Percentiles rank a stretch among this genome's conserved stretches.
These are phyloP conservation scores for Strix uralensis DNA, from an alignment of 2,113 vertebrate genomes.

Conservation along the genomic window DNA sequence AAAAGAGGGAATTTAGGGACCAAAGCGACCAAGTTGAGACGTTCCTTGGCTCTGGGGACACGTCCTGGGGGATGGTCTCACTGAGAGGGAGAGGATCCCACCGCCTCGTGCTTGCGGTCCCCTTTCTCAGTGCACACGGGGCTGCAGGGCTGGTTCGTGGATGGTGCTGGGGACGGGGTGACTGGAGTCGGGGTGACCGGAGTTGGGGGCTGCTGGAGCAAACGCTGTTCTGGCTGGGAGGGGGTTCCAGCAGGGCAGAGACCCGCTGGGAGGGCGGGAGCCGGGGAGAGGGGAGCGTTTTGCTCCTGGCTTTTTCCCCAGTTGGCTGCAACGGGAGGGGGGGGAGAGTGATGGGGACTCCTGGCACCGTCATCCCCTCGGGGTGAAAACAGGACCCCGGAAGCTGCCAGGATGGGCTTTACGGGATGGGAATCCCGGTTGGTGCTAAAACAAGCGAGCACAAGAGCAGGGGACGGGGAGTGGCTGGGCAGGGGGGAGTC, in stretches of 20 bases:
- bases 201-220: not conserved
- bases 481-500: not conserved
- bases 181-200: accelerated
- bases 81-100: not conserved
- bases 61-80: accelerated
- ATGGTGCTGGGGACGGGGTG: accelerated
- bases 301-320: not conserved
- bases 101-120: accelerated
- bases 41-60: not conserved
- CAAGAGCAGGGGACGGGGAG: not conserved
- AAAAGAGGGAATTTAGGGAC: not conserved
- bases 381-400: not conserved
- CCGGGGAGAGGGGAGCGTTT: not conserved
- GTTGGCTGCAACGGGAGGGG: accelerated
- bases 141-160: not conserved
- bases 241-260: not conserved
- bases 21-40: not conserved
- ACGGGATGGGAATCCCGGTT: not conserved
- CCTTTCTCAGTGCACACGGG: not conserved
- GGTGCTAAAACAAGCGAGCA: constrained; percentile 49
- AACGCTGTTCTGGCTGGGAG: accelerated
- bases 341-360: not conserved
- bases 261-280: accelerated
- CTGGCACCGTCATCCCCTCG: accelerated
- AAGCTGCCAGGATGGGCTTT: not conserved